These are phyloP conservation scores for Sceloporus tristichus DNA, from an alignment of 2,113 vertebrate species.

Conservation along the genomic window DNA sequence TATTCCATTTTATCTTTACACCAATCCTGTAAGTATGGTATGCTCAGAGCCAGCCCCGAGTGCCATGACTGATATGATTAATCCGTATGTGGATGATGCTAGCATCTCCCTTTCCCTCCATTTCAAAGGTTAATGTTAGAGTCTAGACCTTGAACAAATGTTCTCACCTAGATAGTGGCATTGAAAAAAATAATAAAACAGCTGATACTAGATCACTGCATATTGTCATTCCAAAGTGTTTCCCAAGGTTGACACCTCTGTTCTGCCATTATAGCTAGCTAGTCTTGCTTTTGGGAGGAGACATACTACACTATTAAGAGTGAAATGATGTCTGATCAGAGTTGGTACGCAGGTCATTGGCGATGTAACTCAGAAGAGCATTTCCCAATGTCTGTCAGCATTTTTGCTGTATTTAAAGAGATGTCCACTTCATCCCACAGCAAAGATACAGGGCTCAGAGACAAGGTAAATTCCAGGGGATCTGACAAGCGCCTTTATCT, in stretches of 20 bases:
- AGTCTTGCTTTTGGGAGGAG: not conserved
- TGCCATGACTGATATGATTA: slow-evolving; percentile 20
- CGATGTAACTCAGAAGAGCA: slow-evolving; percentile 18
- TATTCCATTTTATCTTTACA: not conserved
- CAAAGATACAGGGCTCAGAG: slow-evolving; percentile 43
- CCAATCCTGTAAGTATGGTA: not conserved
- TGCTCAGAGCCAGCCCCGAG: not conserved
- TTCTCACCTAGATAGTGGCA: slow-evolving; percentile 45
- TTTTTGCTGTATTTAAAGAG: slow-evolving; percentile 54
- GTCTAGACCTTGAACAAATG: slow-evolving; percentile 71
- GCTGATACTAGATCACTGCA: slow-evolving; percentile 62
- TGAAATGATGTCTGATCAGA: slow-evolving; percentile 14
- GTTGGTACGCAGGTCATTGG: slow-evolving; percentile 51
- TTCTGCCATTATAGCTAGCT: not conserved
- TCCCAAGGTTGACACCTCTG: slow-evolving; percentile 27
- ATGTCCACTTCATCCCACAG: slow-evolving; percentile 59
- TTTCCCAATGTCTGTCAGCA: slow-evolving; percentile 47
- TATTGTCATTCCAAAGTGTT: slow-evolving; percentile 25
- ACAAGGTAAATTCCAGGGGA: slow-evolving; percentile 50
- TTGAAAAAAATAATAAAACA: slow-evolving; percentile 69
- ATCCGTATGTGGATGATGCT: not conserved
- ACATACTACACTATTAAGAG: slow-evolving; percentile 34
- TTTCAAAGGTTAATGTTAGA: slow-evolving; percentile 75
- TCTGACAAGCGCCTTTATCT: slow-evolving; percentile 35
- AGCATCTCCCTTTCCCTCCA: slow-evolving; percentile 58